Base-by-base conservation (phyloP, 2,113 vertebrate species). In the Sinocyclocheilus grahami region DNA sequence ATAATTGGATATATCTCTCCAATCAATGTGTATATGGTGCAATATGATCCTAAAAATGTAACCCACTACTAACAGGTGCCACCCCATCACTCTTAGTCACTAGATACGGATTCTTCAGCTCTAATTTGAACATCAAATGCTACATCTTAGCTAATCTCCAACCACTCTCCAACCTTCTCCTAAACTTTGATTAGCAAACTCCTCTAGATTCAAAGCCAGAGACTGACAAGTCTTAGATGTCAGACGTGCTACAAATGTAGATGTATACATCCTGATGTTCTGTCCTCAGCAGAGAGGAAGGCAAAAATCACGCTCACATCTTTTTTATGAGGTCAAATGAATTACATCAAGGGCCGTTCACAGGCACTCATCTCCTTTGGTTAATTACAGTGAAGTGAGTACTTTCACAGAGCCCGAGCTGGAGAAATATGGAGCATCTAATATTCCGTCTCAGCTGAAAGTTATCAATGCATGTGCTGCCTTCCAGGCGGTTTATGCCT, bases 181-280 rank as follows among this genome's bases (percentile, higher is more conserved):
- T 55, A 27, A 12, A 58, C 39, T 27, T 67, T 65, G 58, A 86
- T 39, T 65, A 51, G 55, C 65, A 55, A 77, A 76, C 58, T 83
- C 91, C 92, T 91, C 91, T 69, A 90, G 91, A 78, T 18, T 77
- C 84, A 81, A 86, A 60, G 65, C 30, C 20, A 20, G 33, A 65
- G 78, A 78, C 24, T 87, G 88, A 86, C 87, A 81, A 82, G 85
- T 63, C 83, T 84, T 42, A 72, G 84, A 85, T 79, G 80, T 88
- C 86, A 85, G 86, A 88, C 62, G 83, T 92, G 89, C 87, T 37
- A 74, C 0, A 77, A 89, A 91, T 92, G 88, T 86, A 87, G 88
- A 91, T 86, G 83, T 80, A 46, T 67, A 75, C 78, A 22, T 88
- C n/a, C 72, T 39, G 81, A 71, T 80, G 83, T 86, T 87, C 85